Evolutionary conservation across 2,888 invertebrate species (phyloP), one percentile per base, ranked within the genome.

Genomic region (Epistrophe grossulariae): DNA sequence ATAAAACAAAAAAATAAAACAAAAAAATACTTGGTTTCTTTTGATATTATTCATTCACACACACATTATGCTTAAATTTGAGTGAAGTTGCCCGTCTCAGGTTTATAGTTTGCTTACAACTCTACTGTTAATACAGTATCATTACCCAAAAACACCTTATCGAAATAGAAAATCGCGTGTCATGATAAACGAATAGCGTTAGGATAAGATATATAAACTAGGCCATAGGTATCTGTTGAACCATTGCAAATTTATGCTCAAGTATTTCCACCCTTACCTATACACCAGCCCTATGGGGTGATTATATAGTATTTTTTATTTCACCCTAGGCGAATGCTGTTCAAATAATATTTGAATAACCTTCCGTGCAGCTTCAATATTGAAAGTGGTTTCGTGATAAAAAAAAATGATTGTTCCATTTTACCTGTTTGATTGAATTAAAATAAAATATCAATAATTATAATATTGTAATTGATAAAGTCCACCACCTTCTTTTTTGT

Each of bases 301-400:
- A 28, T 66, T 60, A 55, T 15, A 38, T 40, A 43, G 17, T 59
- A 19, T 55, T 40, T 62, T 66, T 70, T 48, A 74, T 40, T 52
- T 60, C n/a, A 31, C 81, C 81, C 85, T 10, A 43, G 73, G 48
- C 40, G 35, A 55, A 68, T 31, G 3, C 52, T 35, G 24, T 43
- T 62, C n/a, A 48, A 55, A 55, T 52, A 72, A 48, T 68, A 38
- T 57, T 76, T 64, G 45, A 76, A 76, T 52, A 70, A 35, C 60
- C 70, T 76, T 79, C 71, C 82, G 71, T 87, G 79, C 45, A 71
- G 60, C 24, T 77, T 83, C 68, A 57, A 68, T 62, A 62, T 83
- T 83, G 50, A 24, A 68, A 81, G 52, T 66, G 71, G 74, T 87
- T 38, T 87, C 87, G 83, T 87, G 87, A 76, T 87, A 72, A 45